Conservation (phyloP, 2,797 vertebrate genomes). For the Syngnathus acus region DNA sequence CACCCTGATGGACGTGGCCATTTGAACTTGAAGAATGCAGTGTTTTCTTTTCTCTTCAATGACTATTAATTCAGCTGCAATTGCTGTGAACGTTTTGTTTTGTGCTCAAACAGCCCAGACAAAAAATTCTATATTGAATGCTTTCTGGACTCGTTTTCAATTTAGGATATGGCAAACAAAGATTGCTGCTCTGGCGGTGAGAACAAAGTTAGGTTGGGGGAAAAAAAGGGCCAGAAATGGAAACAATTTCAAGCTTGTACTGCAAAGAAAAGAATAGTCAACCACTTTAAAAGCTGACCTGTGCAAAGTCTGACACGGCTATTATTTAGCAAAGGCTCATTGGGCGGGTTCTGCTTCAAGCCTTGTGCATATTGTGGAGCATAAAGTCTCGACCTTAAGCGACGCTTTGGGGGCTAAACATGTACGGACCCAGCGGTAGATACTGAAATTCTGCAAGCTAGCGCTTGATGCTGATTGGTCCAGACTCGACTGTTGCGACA, state of each 20-base stretch:
- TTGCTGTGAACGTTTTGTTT: background rate
- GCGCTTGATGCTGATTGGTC: background rate
- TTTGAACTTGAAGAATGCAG: slow-evolving; percentile 40
- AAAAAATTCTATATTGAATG: slow-evolving; percentile 17
- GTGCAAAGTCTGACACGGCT: slow-evolving; percentile 1
- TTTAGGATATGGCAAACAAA: background rate
- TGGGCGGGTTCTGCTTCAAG: background rate
- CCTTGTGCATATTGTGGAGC: background rate
- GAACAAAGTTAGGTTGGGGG: background rate
- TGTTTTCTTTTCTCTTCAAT: background rate
- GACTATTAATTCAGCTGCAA: slow-evolving; percentile 1
- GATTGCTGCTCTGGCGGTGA: background rate
- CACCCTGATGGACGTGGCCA: slow-evolving; percentile 29
- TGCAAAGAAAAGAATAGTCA: slow-evolving; percentile 1
- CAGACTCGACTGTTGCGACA: slow-evolving; percentile 1
- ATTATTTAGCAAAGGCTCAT: background rate
- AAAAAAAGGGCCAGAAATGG: slow-evolving; percentile 3
- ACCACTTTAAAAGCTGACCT: slow-evolving; percentile 8
- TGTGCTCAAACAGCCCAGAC: slow-evolving; percentile 4
- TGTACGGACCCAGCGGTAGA: background rate
- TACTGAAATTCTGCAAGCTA: background rate
- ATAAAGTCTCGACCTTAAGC: background rate
- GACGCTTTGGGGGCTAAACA: background rate
- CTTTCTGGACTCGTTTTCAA: slow-evolving; percentile 2
- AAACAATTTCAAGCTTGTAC: slow-evolving; percentile 3